A percentile compares a stretch with the other conserved stretches of the same genome.
phyloP scores from a whole-genome alignment of 2,797 vertebrate genomes.

The Manis pentadactyla region DNA sequence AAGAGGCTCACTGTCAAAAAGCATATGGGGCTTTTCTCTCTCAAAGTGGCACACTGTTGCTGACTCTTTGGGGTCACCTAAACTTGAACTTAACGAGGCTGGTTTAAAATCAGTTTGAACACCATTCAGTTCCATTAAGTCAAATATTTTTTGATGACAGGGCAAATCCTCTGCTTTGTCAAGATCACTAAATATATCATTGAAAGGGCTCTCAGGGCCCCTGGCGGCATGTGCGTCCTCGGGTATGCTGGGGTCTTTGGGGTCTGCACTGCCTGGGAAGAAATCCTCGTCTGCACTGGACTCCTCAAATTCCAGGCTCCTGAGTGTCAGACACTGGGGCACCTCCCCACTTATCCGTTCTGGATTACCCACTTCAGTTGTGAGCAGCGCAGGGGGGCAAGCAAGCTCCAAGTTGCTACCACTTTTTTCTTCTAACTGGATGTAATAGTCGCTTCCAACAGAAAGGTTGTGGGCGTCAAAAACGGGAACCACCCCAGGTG shows the following conservation, averaged over 20 bases:
- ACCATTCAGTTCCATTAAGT: constrained; percentile 90
- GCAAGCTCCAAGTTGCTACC: constrained; percentile 89
- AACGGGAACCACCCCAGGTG: constrained; percentile 94
- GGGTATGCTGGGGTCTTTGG: constrained; percentile 90
- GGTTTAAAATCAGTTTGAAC: constrained; percentile 84
- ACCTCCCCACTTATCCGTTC: constrained; percentile 82
- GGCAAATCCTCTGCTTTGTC: constrained; percentile 88
- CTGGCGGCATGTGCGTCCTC: constrained; percentile 88
- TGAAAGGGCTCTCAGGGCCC: constrained; percentile 93
- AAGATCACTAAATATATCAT: constrained; percentile 91
- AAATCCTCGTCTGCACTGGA: constrained; percentile 94
- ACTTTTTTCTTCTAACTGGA: constrained; percentile 95
- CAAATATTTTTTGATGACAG: constrained; percentile 86
- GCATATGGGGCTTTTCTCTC: constrained; percentile 77
- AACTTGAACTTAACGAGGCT: constrained; percentile 57
- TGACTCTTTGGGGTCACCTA: constrained; percentile 60
- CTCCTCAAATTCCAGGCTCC: constrained; percentile 92
- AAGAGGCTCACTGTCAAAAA: constrained; percentile 87
- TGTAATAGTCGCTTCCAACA: constrained; percentile 95
- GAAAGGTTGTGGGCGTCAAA: constrained; percentile 95
- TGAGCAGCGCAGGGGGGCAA: constrained; percentile 82
- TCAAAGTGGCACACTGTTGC: constrained; percentile 29
- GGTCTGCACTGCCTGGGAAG: constrained; percentile 91
- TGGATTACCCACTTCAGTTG: constrained; percentile 85
- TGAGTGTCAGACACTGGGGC: constrained; percentile 88